Percentiles rank a stretch among this genome's conserved stretches.
phyloP scores from a whole-genome alignment of 35 echinoderm and acorn worm species.

The Acanthaster planci region DNA sequence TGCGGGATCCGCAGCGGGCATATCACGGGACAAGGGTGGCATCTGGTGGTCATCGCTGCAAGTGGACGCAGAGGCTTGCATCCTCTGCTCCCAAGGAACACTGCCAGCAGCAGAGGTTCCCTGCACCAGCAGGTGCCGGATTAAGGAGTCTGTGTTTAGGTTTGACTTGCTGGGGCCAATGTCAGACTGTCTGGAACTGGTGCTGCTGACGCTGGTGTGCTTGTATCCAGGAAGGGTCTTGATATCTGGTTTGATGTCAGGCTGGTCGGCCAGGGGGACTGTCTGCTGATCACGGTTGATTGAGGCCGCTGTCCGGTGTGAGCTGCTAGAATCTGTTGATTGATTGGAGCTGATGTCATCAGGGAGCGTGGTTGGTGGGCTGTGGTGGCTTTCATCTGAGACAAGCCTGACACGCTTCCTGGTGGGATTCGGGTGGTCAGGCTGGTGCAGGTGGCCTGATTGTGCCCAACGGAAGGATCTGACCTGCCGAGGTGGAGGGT shows the following conservation, averaged over 20 bases:
- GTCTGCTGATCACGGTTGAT: conserved; percentile 16
- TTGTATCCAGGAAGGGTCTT: conserved; percentile 16
- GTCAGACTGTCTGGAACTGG: background rate
- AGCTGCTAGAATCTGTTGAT: background rate
- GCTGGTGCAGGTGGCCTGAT: background rate
- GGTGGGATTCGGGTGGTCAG: background rate
- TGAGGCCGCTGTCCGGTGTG: background rate
- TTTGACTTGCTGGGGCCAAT: background rate
- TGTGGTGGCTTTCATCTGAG: conserved; percentile 2
- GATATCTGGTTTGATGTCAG: conserved; percentile 14
- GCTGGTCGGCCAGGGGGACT: background rate
- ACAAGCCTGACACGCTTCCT: conserved; percentile 19
- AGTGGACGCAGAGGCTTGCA: background rate
- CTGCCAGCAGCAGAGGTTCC: background rate
- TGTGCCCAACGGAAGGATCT: conserved; percentile 10
- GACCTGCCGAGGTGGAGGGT: background rate
- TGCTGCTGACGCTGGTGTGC: background rate
- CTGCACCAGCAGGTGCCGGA: conserved; percentile 1
- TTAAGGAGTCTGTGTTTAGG: conserved; percentile 1
- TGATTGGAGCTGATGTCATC: conserved; percentile 15
- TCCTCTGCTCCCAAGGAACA: conserved; percentile 14
- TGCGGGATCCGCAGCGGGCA: background rate
- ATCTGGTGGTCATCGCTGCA: conserved; percentile 8
- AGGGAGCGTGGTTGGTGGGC: background rate
- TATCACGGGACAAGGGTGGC: background rate